Evolutionary conservation across 2,797 vertebrate species (phyloP).

Genomic region (Neoniphon sammara): DNA sequence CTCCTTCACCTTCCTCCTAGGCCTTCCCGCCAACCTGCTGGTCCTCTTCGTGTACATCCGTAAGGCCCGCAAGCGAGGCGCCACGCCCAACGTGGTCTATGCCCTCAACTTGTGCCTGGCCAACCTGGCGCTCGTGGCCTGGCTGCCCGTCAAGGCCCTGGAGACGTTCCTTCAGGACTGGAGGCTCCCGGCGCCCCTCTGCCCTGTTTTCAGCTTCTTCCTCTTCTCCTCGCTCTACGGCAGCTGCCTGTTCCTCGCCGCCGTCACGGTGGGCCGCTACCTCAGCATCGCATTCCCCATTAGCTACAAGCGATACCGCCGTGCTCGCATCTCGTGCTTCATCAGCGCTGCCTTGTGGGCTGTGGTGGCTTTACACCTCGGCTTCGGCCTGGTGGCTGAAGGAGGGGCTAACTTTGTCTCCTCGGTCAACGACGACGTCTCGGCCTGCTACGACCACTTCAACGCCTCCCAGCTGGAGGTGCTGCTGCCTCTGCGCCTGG

Average conservation of each 20-base stretch:
- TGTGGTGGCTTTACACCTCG: constrained; percentile 83
- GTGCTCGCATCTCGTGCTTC: constrained; percentile 84
- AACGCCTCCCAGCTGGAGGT: constrained; percentile 75
- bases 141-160: constrained; percentile 84
- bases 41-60: constrained; percentile 80
- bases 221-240: constrained; percentile 86
- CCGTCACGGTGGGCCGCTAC: constrained; percentile 86
- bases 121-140: constrained; percentile 84
- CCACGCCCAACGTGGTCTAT: constrained; percentile 91
- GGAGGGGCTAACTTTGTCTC: constrained; percentile 77
- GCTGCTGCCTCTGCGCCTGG: constrained; percentile 85
- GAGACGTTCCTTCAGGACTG: constrained; percentile 82
- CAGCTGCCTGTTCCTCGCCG: constrained; percentile 86
- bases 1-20: constrained; percentile 84
- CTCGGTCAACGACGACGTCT: constrained; percentile 58
- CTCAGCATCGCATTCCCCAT: constrained; percentile 89
- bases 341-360: constrained; percentile 85
- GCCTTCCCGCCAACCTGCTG: constrained; percentile 87
- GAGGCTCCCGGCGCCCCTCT: constrained; percentile 81
- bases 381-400: constrained; percentile 80
- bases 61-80: constrained; percentile 81
- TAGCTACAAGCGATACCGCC: constrained; percentile 85
- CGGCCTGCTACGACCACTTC: constrained; percentile 83
- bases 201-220: constrained; percentile 83
- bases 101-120: constrained; percentile 87